These are phyloP conservation scores for Archips xylosteana DNA, from an alignment of 2,888 invertebrate species.

Conservation along the genomic window DNA sequence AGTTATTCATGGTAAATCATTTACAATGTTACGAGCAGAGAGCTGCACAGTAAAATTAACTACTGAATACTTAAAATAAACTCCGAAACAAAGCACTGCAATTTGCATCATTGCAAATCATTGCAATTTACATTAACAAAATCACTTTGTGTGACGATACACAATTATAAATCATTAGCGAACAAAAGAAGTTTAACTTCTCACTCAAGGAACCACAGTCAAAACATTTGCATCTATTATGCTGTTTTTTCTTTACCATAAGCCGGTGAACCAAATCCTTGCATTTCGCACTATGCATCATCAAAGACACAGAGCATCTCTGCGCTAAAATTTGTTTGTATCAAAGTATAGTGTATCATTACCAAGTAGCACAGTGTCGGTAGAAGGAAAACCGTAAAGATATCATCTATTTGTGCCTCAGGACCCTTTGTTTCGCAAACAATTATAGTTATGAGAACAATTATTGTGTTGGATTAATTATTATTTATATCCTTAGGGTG, in stretches of 20 bases:
- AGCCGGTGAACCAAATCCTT: slow-evolving; percentile 41
- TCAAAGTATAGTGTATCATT: slow-evolving; percentile 11
- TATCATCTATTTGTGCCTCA: slow-evolving; percentile 52
- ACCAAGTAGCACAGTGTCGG: slow-evolving; percentile 38
- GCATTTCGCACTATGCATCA: slow-evolving; percentile 14
- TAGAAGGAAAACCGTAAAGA: slow-evolving; percentile 38
- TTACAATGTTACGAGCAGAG: no score
- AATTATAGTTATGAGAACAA: slow-evolving; percentile 58
- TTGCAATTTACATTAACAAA: slow-evolving; percentile 23
- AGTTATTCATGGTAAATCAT: no score
- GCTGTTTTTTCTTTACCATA: slow-evolving; percentile 36
- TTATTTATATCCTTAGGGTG: slow-evolving; percentile 54
- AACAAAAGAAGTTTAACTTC: slow-evolving; percentile 41
- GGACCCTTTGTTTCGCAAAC: slow-evolving; percentile 63
- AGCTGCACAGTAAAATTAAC: neutral
- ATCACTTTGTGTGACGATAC: slow-evolving; percentile 37
- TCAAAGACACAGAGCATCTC: slow-evolving; percentile 4
- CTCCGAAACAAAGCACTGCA: slow-evolving; percentile 7
- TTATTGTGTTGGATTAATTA: slow-evolving; percentile 62
- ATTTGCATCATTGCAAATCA: neutral
- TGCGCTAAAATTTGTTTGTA: slow-evolving; percentile 27
- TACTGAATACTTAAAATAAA: neutral
- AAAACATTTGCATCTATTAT: slow-evolving; percentile 52
- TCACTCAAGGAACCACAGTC: slow-evolving; percentile 36
- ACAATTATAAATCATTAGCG: slow-evolving; percentile 39